Base-by-base conservation (phyloP, 1,140 invertebrate species). In the Cydia pomonella region DNA sequence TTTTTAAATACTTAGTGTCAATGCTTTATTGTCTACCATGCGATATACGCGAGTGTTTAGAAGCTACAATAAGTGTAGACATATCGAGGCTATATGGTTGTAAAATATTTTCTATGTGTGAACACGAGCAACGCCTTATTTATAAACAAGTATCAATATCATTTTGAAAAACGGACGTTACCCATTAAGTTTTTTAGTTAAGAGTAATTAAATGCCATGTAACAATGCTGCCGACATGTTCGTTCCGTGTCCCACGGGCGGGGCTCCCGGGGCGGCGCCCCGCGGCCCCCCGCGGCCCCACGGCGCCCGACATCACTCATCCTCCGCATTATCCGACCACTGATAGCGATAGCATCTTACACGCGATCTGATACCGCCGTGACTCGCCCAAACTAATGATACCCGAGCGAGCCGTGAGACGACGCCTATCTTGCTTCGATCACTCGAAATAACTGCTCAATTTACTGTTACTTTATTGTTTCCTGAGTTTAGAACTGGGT, bases 351-450 rank as follows among this genome's bases (percentile, higher is more conserved):
- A 59, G 9, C 53, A 59, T 59, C 53, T 50, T 7, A 59, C 53
- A 59, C 53, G 53, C 53, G 18, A 59, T 59, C 53, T 59, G 53
- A 59, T 59, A 59, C 53, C 53, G 53, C 16, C 50, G n/a, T 53
- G 50, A 53, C 50, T 53, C 50, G 47, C 47, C 47, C 47, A 21
- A 23, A 59, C 53, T 59, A 59, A 59, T 59, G 53, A 59, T 59
- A 59, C 53, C 53, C 50, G 44, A 47, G 44, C 44, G 13, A 13
- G 44, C n/a, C 53, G 53, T 59, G 53, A 59, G 53, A 59, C 21
- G 21, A 23, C 53, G 53, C 53, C 21, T 59, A 59, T 59, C 53
- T 21, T 16, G 44, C 16, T n/a, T 23, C 18, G 23, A 59, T 59
- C 53, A 23, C 53, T 59, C 21, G 1, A n/a, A 59, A 50, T 50